These are phyloP conservation scores for Brachyopa scutellaris DNA, from an alignment of 2,888 invertebrate species.

Conservation along the genomic window DNA sequence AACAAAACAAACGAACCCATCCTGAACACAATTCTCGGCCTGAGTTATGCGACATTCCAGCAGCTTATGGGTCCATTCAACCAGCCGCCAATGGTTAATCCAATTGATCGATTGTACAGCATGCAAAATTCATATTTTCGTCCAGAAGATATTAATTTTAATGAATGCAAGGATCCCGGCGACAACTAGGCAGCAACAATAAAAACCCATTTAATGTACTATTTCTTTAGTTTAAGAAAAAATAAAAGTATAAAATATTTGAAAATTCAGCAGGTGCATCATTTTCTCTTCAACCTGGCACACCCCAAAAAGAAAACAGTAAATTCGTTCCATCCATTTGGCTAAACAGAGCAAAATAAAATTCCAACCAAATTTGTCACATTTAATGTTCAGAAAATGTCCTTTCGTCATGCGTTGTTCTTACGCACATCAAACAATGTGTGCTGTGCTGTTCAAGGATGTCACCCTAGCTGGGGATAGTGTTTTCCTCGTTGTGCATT, in stretches of 20 bases:
- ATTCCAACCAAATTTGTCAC: slow-evolving; percentile 67
- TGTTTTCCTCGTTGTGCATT: neutral
- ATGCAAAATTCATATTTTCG: slow-evolving; percentile 87
- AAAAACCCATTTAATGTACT: slow-evolving; percentile 23
- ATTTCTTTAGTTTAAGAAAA: slow-evolving; percentile 50
- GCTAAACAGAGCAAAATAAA: slow-evolving; percentile 76
- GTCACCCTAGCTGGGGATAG: slow-evolving; percentile 46
- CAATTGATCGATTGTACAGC: slow-evolving; percentile 85
- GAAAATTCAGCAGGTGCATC: slow-evolving; percentile 80
- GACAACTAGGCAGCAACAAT: slow-evolving; percentile 75
- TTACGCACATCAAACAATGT: slow-evolving; percentile 73
- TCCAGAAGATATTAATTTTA: slow-evolving; percentile 82
- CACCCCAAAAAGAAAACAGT: neutral
- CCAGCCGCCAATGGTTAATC: slow-evolving; percentile 83
- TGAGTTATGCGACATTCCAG: slow-evolving; percentile 81
- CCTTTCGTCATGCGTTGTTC: slow-evolving; percentile 81
- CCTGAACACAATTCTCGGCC: slow-evolving; percentile 80
- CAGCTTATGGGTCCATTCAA: slow-evolving; percentile 82
- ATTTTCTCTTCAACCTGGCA: slow-evolving; percentile 48
- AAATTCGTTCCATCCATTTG: slow-evolving; percentile 81
- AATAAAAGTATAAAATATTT: slow-evolving; percentile 23
- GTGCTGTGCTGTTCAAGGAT: slow-evolving; percentile 34
- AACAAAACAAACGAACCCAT: slow-evolving; percentile 81
- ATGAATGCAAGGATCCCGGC: slow-evolving; percentile 78
- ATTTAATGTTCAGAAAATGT: slow-evolving; percentile 80